Conservation (phyloP, 2,888 invertebrate species). For the Oxytorus armatus region DNA sequence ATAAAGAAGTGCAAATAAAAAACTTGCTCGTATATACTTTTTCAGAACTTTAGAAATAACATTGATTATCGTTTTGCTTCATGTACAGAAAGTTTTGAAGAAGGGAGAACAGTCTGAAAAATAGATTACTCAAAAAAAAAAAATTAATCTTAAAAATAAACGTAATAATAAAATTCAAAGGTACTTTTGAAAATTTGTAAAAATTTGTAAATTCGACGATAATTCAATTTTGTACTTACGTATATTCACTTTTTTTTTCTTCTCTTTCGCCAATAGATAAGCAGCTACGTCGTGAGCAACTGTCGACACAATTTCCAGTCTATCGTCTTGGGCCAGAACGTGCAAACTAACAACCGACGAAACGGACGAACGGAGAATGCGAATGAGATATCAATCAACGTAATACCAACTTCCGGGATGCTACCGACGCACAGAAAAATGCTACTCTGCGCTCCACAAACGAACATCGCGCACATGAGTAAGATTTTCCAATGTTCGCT, state of each 20-base stretch:
- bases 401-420: conserved; percentile 78
- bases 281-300: conserved; percentile 77
- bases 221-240: neutral
- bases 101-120: too few relatives aligned
- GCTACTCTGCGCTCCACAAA: conserved; percentile 78
- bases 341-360: conserved; percentile 64
- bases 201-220: neutral
- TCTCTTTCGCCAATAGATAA: conserved; percentile 71
- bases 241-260: neutral
- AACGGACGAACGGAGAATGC: conserved; percentile 69
- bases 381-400: conserved; percentile 80
- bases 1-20: too few relatives aligned
- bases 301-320: conserved; percentile 77
- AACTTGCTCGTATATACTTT: too few relatives aligned
- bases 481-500: conserved; percentile 62
- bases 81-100: too few relatives aligned
- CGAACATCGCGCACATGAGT: conserved; percentile 79
- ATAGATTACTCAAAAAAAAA: too few relatives aligned
- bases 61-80: too few relatives aligned
- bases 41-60: too few relatives aligned
- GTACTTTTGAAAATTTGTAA: too few relatives aligned
- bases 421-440: conserved; percentile 79
- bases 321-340: conserved; percentile 69
- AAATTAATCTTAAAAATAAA: too few relatives aligned
- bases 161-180: too few relatives aligned